These are phyloP conservation scores for Fragum sueziense DNA, from an alignment of 2,888 invertebrate genomes.

Conservation along the genomic window DNA sequence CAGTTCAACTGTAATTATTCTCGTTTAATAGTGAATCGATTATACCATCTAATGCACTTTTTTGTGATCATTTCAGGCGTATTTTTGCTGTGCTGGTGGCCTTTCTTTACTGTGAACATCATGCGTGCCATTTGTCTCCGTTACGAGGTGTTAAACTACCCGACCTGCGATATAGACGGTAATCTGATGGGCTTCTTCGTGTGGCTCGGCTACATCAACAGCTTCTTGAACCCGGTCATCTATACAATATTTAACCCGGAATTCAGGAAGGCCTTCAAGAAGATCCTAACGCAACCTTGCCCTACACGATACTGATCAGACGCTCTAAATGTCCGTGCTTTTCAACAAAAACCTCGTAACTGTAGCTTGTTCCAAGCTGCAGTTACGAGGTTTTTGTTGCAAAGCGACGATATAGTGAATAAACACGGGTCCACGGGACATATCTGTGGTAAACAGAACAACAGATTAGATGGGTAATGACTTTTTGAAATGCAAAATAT, in stretches of 20 bases:
- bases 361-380: too few species aligned
- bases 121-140: constrained; percentile 97
- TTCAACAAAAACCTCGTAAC: too few species aligned
- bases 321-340: too few species aligned
- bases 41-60: too few species aligned
- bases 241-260: constrained; percentile 85
- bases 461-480: too few species aligned
- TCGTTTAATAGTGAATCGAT: too few species aligned
- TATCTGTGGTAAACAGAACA: too few species aligned
- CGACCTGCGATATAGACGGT: constrained; percentile 85
- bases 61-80: constrained; percentile 91
- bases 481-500: too few species aligned
- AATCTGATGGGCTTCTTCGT: constrained; percentile 86
- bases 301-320: background rate
- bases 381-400: too few species aligned
- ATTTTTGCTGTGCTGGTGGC: constrained; percentile 99
- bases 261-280: constrained; percentile 98
- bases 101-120: constrained; percentile 99
- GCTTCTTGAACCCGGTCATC: constrained; percentile 90
- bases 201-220: constrained; percentile 98
- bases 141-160: constrained; percentile 85
- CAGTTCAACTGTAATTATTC: too few species aligned
- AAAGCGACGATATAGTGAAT: too few species aligned
- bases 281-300: constrained; percentile 86
- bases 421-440: too few species aligned